Base-by-base conservation (phyloP, 2,113 vertebrate species). In the Nothocercus nigrocapillus region DNA sequence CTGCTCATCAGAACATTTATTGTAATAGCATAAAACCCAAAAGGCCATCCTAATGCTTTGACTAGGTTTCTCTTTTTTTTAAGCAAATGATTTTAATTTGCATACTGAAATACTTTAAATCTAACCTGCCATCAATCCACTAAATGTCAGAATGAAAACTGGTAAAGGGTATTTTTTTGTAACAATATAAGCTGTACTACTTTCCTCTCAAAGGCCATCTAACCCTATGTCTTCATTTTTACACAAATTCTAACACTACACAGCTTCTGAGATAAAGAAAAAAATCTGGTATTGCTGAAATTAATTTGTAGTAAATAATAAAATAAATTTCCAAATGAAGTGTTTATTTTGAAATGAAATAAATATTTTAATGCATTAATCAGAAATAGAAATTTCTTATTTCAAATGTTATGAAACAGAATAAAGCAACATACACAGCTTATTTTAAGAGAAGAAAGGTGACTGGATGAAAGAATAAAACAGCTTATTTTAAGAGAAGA, bases 11-110 rank as follows among this genome's bases (percentile, higher is more conserved):
- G 34, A 64, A 74, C 90, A 69, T 15, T 36, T 51, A 61, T 2
- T 30, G 2, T 49, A 72, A 21, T 25, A 79, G 54, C 7, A 54
- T 1, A 40, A 59, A 85, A 64, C 63, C 21, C 28, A 30, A 73
- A 85, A 83, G 7, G 77, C 36, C 83, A 62, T n/a, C 15, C 64
- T 86, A 83, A 40, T 58, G 54, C n/a, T 85, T 82, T 73, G 7
- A 93, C n/a, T 84, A 47, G 22, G 13, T 76, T 51, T 67, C 42
- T 44, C 47, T 85, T 82, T 88, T 95, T 82, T 88, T 95, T 67
- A 45, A 47, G 79, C 13, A 96, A 79, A 51, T 24, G 9, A 74
- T 73, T 82, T 72, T 86, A 80, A 94, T 93, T 88, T 86, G 45
- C 25, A 49, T 78, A 84, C 42, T 53, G 32, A 66, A 85, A 92